These are phyloP conservation scores for Galago senegalensis DNA, from an alignment of 2,797 vertebrate genomes.

Conservation along the genomic window DNA sequence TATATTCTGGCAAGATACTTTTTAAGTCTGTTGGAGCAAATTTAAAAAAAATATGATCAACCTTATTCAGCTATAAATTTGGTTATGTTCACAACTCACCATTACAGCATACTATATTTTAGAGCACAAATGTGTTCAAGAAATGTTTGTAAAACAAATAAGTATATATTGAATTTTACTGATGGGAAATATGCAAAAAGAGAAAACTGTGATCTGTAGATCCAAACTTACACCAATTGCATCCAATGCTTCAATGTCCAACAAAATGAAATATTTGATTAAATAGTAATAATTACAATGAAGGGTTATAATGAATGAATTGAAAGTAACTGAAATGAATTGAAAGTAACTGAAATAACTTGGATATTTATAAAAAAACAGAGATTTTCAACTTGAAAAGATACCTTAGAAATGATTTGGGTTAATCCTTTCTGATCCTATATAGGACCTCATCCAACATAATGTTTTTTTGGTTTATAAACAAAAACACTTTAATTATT, in stretches of 20 bases:
- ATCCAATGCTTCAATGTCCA: constrained; percentile 45
- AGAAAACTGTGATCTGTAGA: background rate
- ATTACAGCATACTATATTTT: background rate
- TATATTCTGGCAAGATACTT: constrained; percentile 47
- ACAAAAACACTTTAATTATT: too few species aligned
- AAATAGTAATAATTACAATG: constrained; percentile 51
- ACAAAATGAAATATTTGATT: background rate
- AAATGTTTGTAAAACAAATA: constrained; percentile 41
- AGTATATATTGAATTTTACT: background rate
- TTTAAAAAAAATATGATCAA: background rate
- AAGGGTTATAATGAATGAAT: constrained; percentile 6
- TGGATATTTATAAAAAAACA: constrained; percentile 24
- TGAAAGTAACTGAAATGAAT: constrained; percentile 24
- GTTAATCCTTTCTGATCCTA: background rate
- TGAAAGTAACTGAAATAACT: constrained; percentile 33
- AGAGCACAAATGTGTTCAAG: background rate
- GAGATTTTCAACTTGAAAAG: constrained; percentile 44
- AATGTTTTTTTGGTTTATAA: too few species aligned
- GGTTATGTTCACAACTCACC: background rate
- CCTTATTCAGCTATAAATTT: background rate
- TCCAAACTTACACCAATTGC: background rate
- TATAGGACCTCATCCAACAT: too few species aligned
- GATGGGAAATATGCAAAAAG: background rate
- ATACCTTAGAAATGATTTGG: constrained; percentile 12
- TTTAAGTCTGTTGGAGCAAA: constrained; percentile 49